Evolutionary conservation across 2,888 invertebrate genomes (phyloP).

Genomic region (Tetheella fluctuosa): DNA sequence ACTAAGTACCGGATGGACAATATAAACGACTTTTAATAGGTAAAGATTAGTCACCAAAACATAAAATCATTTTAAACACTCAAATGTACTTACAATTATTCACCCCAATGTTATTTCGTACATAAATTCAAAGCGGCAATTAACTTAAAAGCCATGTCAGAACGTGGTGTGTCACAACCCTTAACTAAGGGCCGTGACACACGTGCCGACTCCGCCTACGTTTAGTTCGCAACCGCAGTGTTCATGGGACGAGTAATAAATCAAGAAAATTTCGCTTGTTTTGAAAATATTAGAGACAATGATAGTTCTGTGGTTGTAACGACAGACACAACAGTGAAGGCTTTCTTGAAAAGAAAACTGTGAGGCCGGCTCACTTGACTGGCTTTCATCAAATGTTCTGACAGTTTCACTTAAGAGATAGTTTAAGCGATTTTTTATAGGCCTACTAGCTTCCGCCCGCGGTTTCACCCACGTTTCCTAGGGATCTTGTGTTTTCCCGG

Average conservation of each 20-base stretch:
- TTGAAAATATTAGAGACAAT: constrained; percentile 23
- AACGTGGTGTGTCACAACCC: constrained; percentile 68
- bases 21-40: not conserved
- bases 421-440: no score
- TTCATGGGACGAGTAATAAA: constrained; percentile 31
- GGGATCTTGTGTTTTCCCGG: no score
- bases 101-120: constrained; percentile 54
- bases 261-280: constrained; percentile 20
- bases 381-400: no score
- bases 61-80: constrained; percentile 26
- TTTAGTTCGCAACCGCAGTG: constrained; percentile 58
- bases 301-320: not conserved
- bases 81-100: constrained; percentile 46
- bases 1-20: no score
- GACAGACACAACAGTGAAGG: not conserved
- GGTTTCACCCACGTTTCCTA: no score
- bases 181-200: constrained; percentile 71
- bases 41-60: constrained; percentile 5
- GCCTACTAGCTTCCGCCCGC: no score
- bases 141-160: constrained; percentile 74
- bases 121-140: constrained; percentile 71
- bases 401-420: no score
- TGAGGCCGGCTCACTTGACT: no score
- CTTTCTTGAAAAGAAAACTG: not conserved
- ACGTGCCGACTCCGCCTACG: constrained; percentile 75